Percentiles rank a stretch among this genome's conserved stretches.
phyloP scores from a whole-genome alignment of 2,797 vertebrate genomes.

The Anguilla marmorata region DNA sequence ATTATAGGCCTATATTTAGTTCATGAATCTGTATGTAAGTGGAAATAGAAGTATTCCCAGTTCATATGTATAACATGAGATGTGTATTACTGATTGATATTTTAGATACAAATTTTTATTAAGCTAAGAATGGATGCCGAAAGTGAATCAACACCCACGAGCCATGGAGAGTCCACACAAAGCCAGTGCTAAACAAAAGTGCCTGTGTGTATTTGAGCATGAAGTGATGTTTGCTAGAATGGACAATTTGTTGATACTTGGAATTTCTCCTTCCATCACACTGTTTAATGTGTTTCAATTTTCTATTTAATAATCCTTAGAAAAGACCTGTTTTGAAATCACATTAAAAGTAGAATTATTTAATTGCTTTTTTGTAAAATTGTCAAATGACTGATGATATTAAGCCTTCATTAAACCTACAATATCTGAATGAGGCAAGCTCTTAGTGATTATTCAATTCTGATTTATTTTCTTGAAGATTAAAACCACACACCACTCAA shows the following conservation, averaged over 20 bases:
- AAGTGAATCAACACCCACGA: not conserved
- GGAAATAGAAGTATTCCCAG: not conserved
- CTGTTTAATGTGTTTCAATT: conserved; percentile 35
- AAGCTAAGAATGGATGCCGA: not conserved
- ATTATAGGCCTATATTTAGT: conserved; percentile 24
- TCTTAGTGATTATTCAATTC: not conserved
- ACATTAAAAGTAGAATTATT: conserved; percentile 22
- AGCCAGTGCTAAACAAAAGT: conserved; percentile 15
- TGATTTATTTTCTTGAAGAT: not conserved
- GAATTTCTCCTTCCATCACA: conserved; percentile 31
- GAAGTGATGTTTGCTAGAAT: conserved; percentile 38
- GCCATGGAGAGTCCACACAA: conserved; percentile 12
- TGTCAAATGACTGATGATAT: not conserved
- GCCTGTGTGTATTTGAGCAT: conserved; percentile 22
- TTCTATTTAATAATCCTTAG: conserved; percentile 31
- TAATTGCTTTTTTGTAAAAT: conserved; percentile 16
- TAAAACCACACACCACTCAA: not conserved
- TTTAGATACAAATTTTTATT: not conserved
- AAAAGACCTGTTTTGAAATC: conserved; percentile 17
- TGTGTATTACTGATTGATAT: not conserved
- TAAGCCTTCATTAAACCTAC: not conserved
- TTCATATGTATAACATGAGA: not conserved
- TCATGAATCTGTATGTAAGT: not conserved
- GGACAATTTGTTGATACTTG: conserved; percentile 35
- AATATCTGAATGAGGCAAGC: conserved; percentile 1